phyloP scores from a whole-genome alignment of 2,888 invertebrate genomes.

The Alcis repandata region DNA sequence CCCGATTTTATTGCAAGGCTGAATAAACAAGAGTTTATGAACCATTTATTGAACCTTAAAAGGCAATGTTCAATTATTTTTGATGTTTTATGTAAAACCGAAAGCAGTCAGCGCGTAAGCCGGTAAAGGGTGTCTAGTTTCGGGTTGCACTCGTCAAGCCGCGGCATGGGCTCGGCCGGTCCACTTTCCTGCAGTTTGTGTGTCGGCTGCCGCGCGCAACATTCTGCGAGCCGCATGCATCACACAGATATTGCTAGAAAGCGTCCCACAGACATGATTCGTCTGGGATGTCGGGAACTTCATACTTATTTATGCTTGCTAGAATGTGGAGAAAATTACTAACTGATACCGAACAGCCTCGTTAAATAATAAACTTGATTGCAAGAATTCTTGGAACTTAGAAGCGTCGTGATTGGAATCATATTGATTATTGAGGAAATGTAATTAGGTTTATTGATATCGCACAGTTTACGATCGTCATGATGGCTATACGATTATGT shows the following conservation, averaged over 20 bases:
- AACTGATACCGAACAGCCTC: slow-evolving; percentile 33
- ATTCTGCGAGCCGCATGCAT: slow-evolving; percentile 62
- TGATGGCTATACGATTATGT: background rate
- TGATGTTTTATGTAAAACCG: slow-evolving; percentile 23
- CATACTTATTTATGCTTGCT: slow-evolving; percentile 41
- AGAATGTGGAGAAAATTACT: slow-evolving; percentile 46
- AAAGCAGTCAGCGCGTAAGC: slow-evolving; percentile 16
- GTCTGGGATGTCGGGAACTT: slow-evolving; percentile 61
- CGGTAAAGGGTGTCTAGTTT: slow-evolving; percentile 52
- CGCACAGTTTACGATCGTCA: background rate
- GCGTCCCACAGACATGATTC: slow-evolving; percentile 60
- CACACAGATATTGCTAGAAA: slow-evolving; percentile 76
- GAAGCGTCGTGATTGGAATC: slow-evolving; percentile 28
- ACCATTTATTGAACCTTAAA: slow-evolving; percentile 5
- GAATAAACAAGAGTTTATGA: slow-evolving; percentile 5
- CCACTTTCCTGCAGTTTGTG: slow-evolving; percentile 75
- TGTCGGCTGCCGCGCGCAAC: slow-evolving; percentile 57
- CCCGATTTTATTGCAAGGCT: slow-evolving; percentile 1
- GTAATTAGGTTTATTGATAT: slow-evolving; percentile 34
- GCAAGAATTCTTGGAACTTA: slow-evolving; percentile 31
- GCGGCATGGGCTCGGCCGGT: slow-evolving; percentile 59
- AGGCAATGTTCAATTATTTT: slow-evolving; percentile 8
- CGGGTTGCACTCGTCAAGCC: slow-evolving; percentile 44
- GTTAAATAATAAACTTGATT: slow-evolving; percentile 26
- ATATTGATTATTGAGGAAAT: slow-evolving; percentile 29